Percentiles rank a stretch among this genome's conserved stretches.
These are phyloP conservation scores for Vanessa atalanta DNA, from an alignment of 1,140 invertebrate genomes.

Conservation along the genomic window DNA sequence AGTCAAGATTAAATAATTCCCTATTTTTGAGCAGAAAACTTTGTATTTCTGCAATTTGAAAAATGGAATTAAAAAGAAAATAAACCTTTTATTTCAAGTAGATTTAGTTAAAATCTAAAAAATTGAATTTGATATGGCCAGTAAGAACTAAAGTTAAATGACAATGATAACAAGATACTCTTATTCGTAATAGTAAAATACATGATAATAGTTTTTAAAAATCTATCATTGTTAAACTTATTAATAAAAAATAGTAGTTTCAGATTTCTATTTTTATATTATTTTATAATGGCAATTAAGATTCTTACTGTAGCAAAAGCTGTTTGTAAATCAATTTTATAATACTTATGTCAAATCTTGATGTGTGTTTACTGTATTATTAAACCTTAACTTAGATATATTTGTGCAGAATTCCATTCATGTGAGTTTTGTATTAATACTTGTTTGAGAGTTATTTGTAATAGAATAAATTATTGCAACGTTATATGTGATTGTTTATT, in stretches of 20 bases:
- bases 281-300: not conserved
- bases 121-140: not conserved
- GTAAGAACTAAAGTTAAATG: not conserved
- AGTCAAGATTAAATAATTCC: too few relatives aligned
- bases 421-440: slow-evolving; percentile 44
- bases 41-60: too few relatives aligned
- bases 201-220: not conserved
- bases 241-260: not conserved
- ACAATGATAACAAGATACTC: not conserved
- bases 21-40: too few relatives aligned
- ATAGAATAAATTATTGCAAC: slow-evolving; percentile 57
- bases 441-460: slow-evolving; percentile 45
- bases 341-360: slow-evolving; percentile 9
- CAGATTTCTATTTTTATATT: slow-evolving; percentile 13
- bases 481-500: slow-evolving; percentile 52
- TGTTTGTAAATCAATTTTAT: slow-evolving; percentile 6
- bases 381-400: slow-evolving; percentile 25
- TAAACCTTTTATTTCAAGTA: too few relatives aligned
- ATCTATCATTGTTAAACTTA: not conserved
- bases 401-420: slow-evolving; percentile 25
- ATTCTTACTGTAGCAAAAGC: slow-evolving; percentile 1
- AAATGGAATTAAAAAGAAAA: too few relatives aligned
- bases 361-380: slow-evolving; percentile 11
- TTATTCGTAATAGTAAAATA: not conserved
- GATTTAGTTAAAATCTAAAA: too few relatives aligned